Evolutionary conservation across 2,113 vertebrate species (phyloP), one percentile per base, ranked within the genome.

Genomic region (Lathamus discolor): DNA sequence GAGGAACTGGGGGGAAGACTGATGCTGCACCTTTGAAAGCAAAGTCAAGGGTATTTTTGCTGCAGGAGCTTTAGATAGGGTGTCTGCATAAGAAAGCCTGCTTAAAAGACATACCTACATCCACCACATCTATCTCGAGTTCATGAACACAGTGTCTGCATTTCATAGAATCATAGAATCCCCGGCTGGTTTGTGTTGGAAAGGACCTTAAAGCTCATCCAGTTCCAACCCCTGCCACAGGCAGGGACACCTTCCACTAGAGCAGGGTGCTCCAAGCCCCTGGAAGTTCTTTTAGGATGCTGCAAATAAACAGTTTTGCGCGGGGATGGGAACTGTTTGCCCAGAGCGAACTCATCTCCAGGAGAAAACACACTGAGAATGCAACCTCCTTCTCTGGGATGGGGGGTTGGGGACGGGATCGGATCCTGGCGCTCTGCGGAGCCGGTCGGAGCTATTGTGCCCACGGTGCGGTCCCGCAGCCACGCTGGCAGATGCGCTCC

Each of bases 401-500:
- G 6, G 22, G 20, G 39, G 44, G n/a, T 37, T 10, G 29, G 22
- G 9, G 22, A 59, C 13, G 2, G 82, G 46, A 76, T 68, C 4
- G 0, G 37, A 77, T 62, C 15, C 1, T 0, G 1, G 41, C 8
- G 76, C 81, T 77, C 25, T 51, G 48, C 9, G 1, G 37, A 29
- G 17, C 37, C 6, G 8, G 24, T 17, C 82, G 6, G 13, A 15
- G 83, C 88, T 98, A 95, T 97, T 98, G 98, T 95, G 97, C 84
- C 81, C 57, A 73, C n/a, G 92, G 57, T 80, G 55, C 25, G 46
- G 39, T 77, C 14, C 74, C 4, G 27, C 92, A 93, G 97, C 97
- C 97, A 97, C 82, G 87, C 88, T 94, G 96, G 97, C 97, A 95
- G 85, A 85, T 20, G 81, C 1, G 41, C 84, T 94, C 91, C 93